These are phyloP conservation scores for Fregata magnificens DNA, from an alignment of 2,113 vertebrate species.

Conservation along the genomic window DNA sequence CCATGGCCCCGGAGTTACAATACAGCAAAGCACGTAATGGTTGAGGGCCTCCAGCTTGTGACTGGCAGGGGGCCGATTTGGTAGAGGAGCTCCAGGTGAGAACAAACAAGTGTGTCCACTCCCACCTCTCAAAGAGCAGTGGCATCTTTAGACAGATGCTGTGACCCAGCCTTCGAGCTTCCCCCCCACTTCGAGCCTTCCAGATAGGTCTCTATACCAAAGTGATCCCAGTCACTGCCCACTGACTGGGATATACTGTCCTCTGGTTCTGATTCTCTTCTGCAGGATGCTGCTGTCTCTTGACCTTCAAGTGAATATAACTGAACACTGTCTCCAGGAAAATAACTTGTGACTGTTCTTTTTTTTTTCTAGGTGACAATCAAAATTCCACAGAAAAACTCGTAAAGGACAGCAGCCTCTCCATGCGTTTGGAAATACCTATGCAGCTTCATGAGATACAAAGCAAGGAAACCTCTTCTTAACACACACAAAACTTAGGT, in stretches of 20 bases:
- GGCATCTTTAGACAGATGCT: not conserved
- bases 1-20: accelerated
- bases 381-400: slow-evolving; percentile 91
- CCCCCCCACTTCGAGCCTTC: not conserved
- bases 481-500: not conserved
- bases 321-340: not conserved
- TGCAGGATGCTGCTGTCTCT: not conserved
- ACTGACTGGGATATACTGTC: not conserved
- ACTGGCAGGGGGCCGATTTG: not conserved
- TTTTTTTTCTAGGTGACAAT: slow-evolving; percentile 80
- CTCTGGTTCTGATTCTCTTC: not conserved
- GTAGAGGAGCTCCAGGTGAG: not conserved
- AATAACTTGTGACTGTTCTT: not conserved
- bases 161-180: not conserved
- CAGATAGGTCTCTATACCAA: not conserved
- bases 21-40: accelerated
- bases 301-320: not conserved
- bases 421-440: accelerated
- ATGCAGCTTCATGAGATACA: not conserved
- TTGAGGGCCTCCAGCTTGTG: not conserved
- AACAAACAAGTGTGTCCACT: not conserved
- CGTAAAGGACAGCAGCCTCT: slow-evolving; percentile 56
- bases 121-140: not conserved
- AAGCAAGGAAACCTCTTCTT: not conserved
- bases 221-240: not conserved